Conservation (phyloP, 2,888 invertebrate species). For the Polydrusus tereticollis region DNA sequence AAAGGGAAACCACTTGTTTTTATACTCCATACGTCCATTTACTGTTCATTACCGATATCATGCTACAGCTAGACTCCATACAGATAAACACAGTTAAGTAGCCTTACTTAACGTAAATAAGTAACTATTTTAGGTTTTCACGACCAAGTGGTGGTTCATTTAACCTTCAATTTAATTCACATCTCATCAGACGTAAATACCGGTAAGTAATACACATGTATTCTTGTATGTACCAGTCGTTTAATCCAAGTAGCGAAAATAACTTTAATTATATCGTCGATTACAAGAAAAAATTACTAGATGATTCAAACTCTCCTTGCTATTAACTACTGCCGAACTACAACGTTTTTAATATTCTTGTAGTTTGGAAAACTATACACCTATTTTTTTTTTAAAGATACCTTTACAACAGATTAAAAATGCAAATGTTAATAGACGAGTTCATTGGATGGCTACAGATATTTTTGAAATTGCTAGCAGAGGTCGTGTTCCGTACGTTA, state of each 20-base stretch:
- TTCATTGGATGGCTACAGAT: too few relatives aligned
- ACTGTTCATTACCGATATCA: background rate
- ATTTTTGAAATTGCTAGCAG: too few relatives aligned
- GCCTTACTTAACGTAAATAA: constrained; percentile 15
- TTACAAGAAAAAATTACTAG: too few relatives aligned
- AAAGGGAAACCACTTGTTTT: too few relatives aligned
- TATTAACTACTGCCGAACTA: too few relatives aligned
- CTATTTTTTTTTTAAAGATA: too few relatives aligned
- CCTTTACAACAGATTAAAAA: too few relatives aligned
- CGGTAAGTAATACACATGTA: constrained; percentile 33
- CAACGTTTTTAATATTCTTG: too few relatives aligned
- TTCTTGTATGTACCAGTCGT: background rate
- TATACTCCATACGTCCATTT: background rate
- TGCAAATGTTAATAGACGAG: too few relatives aligned
- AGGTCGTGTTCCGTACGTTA: too few relatives aligned
- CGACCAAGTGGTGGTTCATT: constrained; percentile 38
- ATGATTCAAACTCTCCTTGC: too few relatives aligned
- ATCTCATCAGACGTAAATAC: constrained; percentile 40
- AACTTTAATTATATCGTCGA: background rate
- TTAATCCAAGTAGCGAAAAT: background rate
- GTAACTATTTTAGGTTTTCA: constrained; percentile 42
- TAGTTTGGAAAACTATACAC: too few relatives aligned
- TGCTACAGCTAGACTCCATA: background rate
- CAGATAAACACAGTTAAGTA: background rate
- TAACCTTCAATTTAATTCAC: constrained; percentile 45